Evolutionary conservation across 2,797 vertebrate genomes (phyloP).

Genomic region (Muscicapa striata): DNA sequence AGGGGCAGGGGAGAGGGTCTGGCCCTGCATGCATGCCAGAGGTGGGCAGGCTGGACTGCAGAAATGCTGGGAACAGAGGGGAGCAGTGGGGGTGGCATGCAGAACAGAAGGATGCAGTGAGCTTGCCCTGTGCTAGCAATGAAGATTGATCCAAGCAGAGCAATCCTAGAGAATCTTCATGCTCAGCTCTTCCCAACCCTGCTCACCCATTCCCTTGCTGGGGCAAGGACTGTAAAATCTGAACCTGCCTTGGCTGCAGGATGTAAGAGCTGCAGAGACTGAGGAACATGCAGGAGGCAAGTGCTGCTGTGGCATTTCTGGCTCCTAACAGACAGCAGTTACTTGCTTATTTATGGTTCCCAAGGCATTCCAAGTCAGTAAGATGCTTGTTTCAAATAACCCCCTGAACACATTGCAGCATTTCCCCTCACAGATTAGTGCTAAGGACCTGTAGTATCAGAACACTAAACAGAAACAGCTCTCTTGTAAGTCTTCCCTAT

Average conservation of each 20-base stretch:
- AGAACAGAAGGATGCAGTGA: not conserved
- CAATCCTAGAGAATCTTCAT: not conserved
- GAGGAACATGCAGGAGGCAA: not conserved
- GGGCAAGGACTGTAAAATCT: not conserved
- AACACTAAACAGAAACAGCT: not conserved
- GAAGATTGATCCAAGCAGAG: not conserved
- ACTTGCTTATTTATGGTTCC: not conserved
- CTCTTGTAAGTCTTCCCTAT: not conserved
- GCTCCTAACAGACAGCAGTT: not conserved
- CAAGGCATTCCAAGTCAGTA: not conserved
- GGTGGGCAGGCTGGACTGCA: not conserved
- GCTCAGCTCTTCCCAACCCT: not conserved
- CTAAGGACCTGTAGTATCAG: not conserved
- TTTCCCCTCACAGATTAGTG: not conserved
- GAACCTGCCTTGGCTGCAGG: not conserved
- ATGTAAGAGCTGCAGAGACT: not conserved
- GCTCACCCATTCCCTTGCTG: not conserved
- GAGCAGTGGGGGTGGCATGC: not conserved
- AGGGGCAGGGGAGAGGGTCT: not conserved
- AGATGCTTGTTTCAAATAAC: not conserved
- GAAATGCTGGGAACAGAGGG: not conserved
- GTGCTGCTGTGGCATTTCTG: not conserved
- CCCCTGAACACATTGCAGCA: not conserved
- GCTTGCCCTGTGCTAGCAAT: not conserved
- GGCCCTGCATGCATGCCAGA: slow-evolving; percentile 45